Percentiles rank a stretch among this genome's conserved stretches.
These are phyloP conservation scores for Pelecanoides urinatrix DNA, from an alignment of 2,113 vertebrate genomes.

Conservation along the genomic window DNA sequence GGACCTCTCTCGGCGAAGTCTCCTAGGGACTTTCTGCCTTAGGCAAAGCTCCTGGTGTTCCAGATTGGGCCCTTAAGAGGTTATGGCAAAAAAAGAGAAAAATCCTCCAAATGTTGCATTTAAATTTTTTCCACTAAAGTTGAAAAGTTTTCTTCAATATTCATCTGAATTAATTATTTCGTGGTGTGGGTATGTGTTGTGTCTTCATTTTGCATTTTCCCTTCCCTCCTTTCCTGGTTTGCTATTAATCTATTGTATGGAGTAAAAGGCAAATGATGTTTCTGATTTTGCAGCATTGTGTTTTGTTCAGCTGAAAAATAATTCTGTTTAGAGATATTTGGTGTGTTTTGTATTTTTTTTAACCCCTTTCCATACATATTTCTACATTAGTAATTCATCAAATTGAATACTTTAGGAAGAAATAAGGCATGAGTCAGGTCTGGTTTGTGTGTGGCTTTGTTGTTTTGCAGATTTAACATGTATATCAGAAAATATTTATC, in stretches of 20 bases:
- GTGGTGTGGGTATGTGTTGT: not conserved
- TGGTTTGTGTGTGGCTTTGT: not conserved
- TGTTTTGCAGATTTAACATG: not conserved
- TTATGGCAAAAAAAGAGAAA: not conserved
- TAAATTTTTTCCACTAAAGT: not conserved
- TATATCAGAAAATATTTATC: not conserved
- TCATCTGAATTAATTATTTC: not conserved
- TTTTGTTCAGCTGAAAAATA: not conserved
- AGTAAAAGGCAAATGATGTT: not conserved
- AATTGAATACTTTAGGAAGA: not conserved
- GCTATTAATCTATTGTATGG: not conserved
- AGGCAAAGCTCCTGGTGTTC: not conserved
- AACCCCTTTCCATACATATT: not conserved
- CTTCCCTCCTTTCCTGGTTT: not conserved
- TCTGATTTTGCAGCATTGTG: slow-evolving; percentile 74
- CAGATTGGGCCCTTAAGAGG: not conserved
- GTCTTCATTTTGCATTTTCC: not conserved
- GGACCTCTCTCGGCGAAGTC: not conserved
- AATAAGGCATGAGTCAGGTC: not conserved
- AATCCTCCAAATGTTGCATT: not conserved
- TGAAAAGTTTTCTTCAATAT: not conserved
- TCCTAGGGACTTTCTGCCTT: not conserved
- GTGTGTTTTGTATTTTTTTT: not conserved
- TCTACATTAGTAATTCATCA: not conserved
- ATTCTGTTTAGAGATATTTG: not conserved